Evolutionary conservation across 2,113 vertebrate genomes (phyloP), one percentile per base, ranked within the genome.

Genomic region (Peromyscus californicus): DNA sequence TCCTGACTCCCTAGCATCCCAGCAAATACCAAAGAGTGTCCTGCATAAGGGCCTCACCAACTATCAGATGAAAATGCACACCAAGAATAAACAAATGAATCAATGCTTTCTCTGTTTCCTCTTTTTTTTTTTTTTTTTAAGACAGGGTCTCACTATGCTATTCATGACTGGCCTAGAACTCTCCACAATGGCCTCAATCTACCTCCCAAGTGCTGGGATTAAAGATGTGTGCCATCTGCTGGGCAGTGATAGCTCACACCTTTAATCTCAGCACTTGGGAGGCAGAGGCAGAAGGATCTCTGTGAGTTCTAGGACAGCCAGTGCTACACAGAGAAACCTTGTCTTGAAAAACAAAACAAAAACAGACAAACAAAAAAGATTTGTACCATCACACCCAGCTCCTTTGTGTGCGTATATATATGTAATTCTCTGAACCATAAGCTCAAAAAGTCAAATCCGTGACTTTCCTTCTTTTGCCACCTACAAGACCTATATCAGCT

Each of bases 391-490:
- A 42, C 1, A 80, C 16, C 29, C 78, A 80, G 5, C 13, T 11
- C 72, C 13, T 51, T 17, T 45, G 17, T 57, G 4, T 33, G 3
- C 1, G 7, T 57, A 22, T 70, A 15, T 36, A 16, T 57, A 1
- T 85, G 24, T 86, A 45, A n/a, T 91, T 78, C 54, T 82, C 70
- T 83, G 76, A 93, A 93, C 72, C 24, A 22, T 29, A 89, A 86
- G 22, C 33, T 90, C 80, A 29, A 61, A 83, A 70, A 86, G 24
- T 42, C 5, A 59, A 87, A 78, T 80, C 45, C 15, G 39, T 70
- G 45, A 70, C 31, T 59, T 17, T 84, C n/a, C 79, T 26, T 69
- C 70, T 70, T 80, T 80, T 86, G 26, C 3, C 36, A 75, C 22
- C 33, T 85, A 3, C 5, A 16, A 17, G 22, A 21, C 19, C 65